Evolutionary conservation across 2,888 invertebrate species (phyloP), one percentile per base, ranked within the genome.

Genomic region (Troilus luridus): DNA sequence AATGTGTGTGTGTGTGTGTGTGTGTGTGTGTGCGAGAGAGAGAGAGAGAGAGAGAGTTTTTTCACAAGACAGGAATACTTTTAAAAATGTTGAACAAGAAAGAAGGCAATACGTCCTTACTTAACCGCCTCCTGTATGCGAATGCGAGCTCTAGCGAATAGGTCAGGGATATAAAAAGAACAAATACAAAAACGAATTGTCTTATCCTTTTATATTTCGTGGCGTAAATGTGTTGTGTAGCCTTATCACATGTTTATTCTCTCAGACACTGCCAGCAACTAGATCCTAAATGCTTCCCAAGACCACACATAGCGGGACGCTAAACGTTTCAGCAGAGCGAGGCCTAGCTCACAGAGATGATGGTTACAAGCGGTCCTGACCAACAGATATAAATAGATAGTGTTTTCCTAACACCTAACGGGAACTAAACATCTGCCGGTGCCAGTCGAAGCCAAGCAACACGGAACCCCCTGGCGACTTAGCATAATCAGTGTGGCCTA

Each of bases 311-410:
- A 77, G 72, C 72, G 72, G 72, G 41, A 7, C 72, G 17, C 72
- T 17, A 17, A 77, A 41, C 17, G 72, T 9, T 41, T 67, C 19
- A 12, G 24, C 67, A 6, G 67, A 67, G 27, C 41, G 72, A 77
- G 72, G 41, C 17, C 72, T 41, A 19, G 41, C 72, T 6, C 27
- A 77, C 7, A 41, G 6, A 14, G 72, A 41, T 77, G 72, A 77
- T 77, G 72, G 72, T 77, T 77, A 41, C 72, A 77, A 41, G 72
- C 72, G 72, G 72, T 77, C 27, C 41, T 17, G 41, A 19, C 72
- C 41, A 77, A 77, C 27, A 77, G 72, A 77, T 77, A 77, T 77
- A 77, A 77, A 77, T 77, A 77, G 72, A 27, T 77, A 41, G 72
- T 77, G 72, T 77, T 77, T 41, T 77, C 72, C 72, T 77, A 77